Conservation (phyloP, 2,113 vertebrate genomes). For the Casuarius casuarius region DNA sequence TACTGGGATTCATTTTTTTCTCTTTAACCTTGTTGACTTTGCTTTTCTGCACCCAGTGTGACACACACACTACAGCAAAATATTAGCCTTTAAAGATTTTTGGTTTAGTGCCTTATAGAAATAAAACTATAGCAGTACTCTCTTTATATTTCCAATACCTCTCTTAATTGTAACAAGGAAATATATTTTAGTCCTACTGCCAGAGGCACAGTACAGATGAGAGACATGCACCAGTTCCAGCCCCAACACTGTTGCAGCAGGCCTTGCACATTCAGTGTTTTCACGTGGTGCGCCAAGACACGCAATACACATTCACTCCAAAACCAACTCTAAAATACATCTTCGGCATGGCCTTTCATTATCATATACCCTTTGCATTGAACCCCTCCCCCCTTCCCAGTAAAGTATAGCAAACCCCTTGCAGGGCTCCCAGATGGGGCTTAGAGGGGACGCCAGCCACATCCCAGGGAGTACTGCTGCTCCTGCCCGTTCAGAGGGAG, state of each 20-base stretch:
- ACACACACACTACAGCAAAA: not conserved
- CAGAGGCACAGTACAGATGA: not conserved
- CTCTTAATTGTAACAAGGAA: not conserved
- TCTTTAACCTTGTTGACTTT: not conserved
- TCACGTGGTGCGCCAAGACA: not conserved
- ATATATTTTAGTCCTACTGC: not conserved
- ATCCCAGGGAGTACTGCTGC: too few relatives aligned
- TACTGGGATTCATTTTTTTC: not conserved
- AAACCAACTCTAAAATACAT: not conserved
- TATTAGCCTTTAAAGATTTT: not conserved
- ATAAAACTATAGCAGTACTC: not conserved
- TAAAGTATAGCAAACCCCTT: not conserved
- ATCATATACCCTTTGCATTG: fast-evolving
- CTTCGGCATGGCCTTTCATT: not conserved
- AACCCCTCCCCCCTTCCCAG: not conserved
- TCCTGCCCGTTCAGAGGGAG: not conserved
- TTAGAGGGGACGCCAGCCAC: not conserved
- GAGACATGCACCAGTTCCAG: fast-evolving
- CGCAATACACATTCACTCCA: not conserved
- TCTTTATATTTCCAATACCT: not conserved
- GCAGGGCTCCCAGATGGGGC: fast-evolving
- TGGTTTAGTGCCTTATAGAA: not conserved
- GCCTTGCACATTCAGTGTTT: not conserved
- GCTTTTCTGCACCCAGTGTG: not conserved
- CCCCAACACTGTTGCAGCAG: not conserved